Percentiles rank a stretch among this genome's conserved stretches.
These are phyloP conservation scores for Entomobrya proxima DNA, from an alignment of 2,888 invertebrate genomes.

Conservation along the genomic window DNA sequence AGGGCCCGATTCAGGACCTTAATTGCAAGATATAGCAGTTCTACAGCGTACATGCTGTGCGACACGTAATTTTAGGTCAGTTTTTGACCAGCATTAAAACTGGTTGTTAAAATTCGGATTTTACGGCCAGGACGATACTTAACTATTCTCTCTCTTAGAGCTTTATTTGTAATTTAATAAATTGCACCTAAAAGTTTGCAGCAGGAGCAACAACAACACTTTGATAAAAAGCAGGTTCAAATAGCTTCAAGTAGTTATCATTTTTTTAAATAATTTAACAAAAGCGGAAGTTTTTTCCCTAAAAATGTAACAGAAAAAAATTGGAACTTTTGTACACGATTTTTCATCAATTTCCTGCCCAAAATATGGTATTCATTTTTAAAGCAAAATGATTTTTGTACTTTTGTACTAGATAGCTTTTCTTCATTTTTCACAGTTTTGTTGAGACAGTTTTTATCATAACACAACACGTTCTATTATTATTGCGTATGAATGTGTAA, in stretches of 20 bases:
- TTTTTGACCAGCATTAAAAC: too few species aligned
- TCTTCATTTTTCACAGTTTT: background rate
- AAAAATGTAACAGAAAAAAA: background rate
- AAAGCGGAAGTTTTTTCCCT: conserved; percentile 8
- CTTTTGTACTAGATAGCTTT: background rate
- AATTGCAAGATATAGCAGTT: too few species aligned
- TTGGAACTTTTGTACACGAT: too few species aligned
- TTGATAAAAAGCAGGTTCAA: background rate
- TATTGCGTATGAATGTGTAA: conserved; percentile 4
- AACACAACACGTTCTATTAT: too few species aligned
- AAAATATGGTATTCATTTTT: background rate
- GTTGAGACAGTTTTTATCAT: background rate
- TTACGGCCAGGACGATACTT: too few species aligned
- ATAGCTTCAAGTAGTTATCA: background rate
- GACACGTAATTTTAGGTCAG: too few species aligned
- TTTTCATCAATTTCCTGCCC: background rate
- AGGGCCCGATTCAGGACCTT: too few species aligned
- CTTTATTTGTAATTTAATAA: background rate
- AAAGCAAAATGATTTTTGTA: background rate
- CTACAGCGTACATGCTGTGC: too few species aligned
- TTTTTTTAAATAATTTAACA: background rate
- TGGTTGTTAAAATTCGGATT: too few species aligned
- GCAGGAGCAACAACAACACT: too few species aligned
- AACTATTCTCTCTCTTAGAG: too few species aligned
- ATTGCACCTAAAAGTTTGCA: background rate